Conservation (phyloP, 2,113 vertebrate species). For the Protobothrops flavoviridis region DNA sequence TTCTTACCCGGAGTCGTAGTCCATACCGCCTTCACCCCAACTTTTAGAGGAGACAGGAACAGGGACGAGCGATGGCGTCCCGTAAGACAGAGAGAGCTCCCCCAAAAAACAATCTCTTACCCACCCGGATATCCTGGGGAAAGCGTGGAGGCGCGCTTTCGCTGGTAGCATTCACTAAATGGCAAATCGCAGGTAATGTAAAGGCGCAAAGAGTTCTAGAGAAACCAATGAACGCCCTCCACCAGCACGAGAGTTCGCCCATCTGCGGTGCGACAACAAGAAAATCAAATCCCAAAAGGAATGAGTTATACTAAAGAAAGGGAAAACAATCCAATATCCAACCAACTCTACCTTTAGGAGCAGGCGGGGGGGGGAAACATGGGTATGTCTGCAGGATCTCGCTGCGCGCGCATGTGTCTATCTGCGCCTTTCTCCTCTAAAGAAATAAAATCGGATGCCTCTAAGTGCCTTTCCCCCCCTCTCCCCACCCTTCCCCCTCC, state of each 20-base stretch:
- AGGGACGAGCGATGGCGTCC: neutral
- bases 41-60: neutral
- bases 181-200: constrained; percentile 22
- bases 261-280: neutral
- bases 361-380: neutral
- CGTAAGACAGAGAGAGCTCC: neutral
- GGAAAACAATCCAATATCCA: neutral
- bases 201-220: constrained; percentile 39
- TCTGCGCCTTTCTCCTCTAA: neutral
- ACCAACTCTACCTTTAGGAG: neutral
- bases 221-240: constrained; percentile 16
- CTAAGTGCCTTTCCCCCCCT: neutral
- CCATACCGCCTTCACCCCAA: neutral
- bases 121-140: neutral
- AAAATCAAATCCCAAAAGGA: neutral
- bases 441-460: neutral
- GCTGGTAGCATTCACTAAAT: constrained; percentile 47
- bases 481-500: neutral
- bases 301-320: neutral
- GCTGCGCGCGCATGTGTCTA: neutral
- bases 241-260: neutral
- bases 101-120: too few relatives aligned
- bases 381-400: neutral
- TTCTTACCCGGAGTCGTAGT: too few relatives aligned
- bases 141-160: neutral